Base-by-base conservation (phyloP, 2,888 invertebrate genomes). In the Cancer borealis region DNA sequence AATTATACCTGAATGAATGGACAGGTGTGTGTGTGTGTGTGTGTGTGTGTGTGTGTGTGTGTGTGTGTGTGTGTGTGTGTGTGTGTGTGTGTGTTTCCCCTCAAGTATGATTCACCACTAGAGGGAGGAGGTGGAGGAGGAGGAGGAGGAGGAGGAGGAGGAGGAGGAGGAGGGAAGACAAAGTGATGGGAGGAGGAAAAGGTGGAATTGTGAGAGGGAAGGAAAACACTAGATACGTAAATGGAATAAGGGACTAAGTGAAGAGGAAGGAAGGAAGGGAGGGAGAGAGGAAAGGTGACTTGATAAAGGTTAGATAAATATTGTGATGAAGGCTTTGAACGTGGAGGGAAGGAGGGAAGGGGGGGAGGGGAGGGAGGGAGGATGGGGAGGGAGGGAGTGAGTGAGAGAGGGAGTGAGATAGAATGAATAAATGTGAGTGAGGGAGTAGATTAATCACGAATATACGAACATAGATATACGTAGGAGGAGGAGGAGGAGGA, bases 221-320 rank as follows among this genome's bases (percentile, higher is more conserved):
- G n/a, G 66, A 66, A 66, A 66, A 66, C 66, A 21, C n/a, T 14
- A n/a, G 21, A 66, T n/a, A n/a, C 66, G n/a, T 66, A 66, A 6
- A 66, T 66, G n/a, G 66, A 66, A 66, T n/a, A 66, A 66, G 66
- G 66, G n/a, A 66, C n/a, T 21, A 66, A 21, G n/a, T n/a, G 54
- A n/a, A 8, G n/a, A 66, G 66, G 66, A n/a, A 66, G 66, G 66
- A n/a, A n/a, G 66, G 66, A 21, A n/a, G 21, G 66, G n/a, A 66
- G 66, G 66, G 66, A 66, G 66, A 21, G 66, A n/a, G 66, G n/a
- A 66, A n/a, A n/a, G 66, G n/a, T n/a, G 8, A 66, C 1, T 66
- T 66, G n/a, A 66, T 66, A n/a, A 66, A 66, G 66, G 66, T 66
- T 66, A 66, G n/a, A 66, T 66, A 14, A 66, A 66, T n/a, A 66